Base-by-base conservation (phyloP, 2,888 invertebrate genomes). In the Pardosa pseudoannulata region DNA sequence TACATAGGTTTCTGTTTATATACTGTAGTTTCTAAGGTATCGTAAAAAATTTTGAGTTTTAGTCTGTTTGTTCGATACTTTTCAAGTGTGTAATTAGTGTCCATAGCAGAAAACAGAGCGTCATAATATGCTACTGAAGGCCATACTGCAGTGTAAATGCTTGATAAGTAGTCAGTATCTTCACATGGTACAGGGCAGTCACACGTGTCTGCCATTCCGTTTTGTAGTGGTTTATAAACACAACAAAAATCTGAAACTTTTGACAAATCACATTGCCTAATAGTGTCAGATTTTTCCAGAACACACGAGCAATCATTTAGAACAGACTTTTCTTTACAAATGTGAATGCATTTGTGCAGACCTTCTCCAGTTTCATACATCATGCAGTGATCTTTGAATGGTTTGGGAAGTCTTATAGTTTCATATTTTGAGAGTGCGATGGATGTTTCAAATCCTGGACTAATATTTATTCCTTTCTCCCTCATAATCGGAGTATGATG, bases 1-100 rank as follows among this genome's bases (percentile, higher is more conserved):
- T 75, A 81, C 81, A 81, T 81, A n/a, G 81, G 41, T 9, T 81
- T 78, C 27, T 83, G 83, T 36, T 78, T 39, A 29, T 83, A 83
- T 7, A 65, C 41, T 19, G 56, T n/a, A 6, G 46, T 41, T n/a
- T 83, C 83, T 9, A 83, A 32, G 6, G 78, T 83, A n/a, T 83
- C 78, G n/a, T 39, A 83, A 29, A 72, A 83, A 6, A 83, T 39
- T 31, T 72, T 83, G 1, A 83, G 29, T 29, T 72, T 78, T 0
- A 73, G 11, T 19, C 36, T 71, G 6, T 70, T 73, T 67, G 36
- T 41, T 19, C 78, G 46, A 13, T 70, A 3, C 0, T 19, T 31
- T 13, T 81, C 74, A n/a, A 67, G 16, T 0, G 64, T 71, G 2
- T 13, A 3, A 7, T 5, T 7, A 16, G 7, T 46, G 16, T 16